Evolutionary conservation across 2,113 vertebrate species (phyloP).

Genomic region (Porphyrio hochstetteri): DNA sequence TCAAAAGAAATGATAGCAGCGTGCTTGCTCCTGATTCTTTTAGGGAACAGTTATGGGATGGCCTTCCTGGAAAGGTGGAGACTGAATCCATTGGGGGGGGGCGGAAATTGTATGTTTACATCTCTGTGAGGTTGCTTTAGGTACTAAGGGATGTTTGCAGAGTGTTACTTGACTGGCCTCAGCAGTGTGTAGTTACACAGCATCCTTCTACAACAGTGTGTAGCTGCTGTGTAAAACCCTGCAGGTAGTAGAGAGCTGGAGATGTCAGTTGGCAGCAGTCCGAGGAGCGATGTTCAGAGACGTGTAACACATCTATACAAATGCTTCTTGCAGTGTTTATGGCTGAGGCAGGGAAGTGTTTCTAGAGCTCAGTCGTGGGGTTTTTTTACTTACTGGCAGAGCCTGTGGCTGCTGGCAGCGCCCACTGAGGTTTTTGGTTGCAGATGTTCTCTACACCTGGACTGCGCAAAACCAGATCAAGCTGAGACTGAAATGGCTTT

Average conservation of each 20-base stretch:
- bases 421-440: neutral
- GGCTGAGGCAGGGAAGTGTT: neutral
- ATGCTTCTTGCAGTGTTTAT: neutral
- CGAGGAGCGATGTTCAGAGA: neutral
- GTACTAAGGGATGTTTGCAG: neutral
- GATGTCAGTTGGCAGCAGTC: neutral
- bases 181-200: neutral
- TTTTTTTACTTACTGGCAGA: neutral
- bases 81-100: neutral
- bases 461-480: neutral
- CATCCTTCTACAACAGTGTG: neutral
- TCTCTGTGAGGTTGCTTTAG: neutral
- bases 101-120: neutral
- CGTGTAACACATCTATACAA: neutral
- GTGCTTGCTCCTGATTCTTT: neutral
- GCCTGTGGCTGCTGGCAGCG: neutral
- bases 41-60: neutral
- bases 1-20: neutral
- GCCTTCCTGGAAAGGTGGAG: neutral
- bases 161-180: neutral
- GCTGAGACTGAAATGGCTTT: neutral
- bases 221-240: neutral
- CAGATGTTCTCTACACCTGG: neutral
- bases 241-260: neutral
- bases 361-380: neutral